Evolutionary conservation across 2,113 vertebrate genomes (phyloP), one percentile per base, ranked within the genome.

Genomic region (Ophiodon elongatus): DNA sequence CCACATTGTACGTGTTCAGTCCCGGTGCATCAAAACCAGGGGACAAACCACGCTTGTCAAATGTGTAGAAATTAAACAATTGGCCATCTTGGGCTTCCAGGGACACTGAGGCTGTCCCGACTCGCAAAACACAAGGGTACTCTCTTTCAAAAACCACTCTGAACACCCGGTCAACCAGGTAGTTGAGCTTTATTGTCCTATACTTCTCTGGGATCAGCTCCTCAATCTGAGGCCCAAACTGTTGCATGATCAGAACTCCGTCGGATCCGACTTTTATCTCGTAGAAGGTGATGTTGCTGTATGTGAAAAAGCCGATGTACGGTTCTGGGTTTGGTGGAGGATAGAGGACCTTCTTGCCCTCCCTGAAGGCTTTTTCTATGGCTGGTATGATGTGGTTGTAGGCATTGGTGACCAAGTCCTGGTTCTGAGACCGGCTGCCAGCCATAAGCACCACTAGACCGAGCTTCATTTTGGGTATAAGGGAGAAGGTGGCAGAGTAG

Each of bases 191-290:
- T 83, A 99, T 97, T 29, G 96, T 98, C 76, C 96, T 94, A 80
- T 97, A 99, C 10, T 93, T 96, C 10, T 96, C 94, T 0, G 97
- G 97, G 60, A 98, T 97, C 70, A 97, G 89, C 79, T 96, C 92
- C 80, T 98, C 97, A 2, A 97, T 96, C 0, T 97, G 97, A 21
- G 97, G 97, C 15, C 98, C 98, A 75, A 99, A 98, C 89, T 99
- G 98, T 86, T 97, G 97, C 97, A 99, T 97, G 78, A 94, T 75
- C 68, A 99, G 93, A 74, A 97, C 96, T 3, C 97, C 96, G 0
- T 93, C 93, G 0, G 93, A 14, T 0, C 96, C 97, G 0, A 88
- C 94, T 87, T 94, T 97, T 85, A 98, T 98, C 93, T 99, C 96
- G 0, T 98, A 98, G 93, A 97, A 99, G 14, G 97, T 99, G 70